A percentile compares a stretch with the other conserved stretches of the same genome.
Evolutionary conservation across 2,888 invertebrate genomes (phyloP).

Genomic region (Drosophila nr. medialis): DNA sequence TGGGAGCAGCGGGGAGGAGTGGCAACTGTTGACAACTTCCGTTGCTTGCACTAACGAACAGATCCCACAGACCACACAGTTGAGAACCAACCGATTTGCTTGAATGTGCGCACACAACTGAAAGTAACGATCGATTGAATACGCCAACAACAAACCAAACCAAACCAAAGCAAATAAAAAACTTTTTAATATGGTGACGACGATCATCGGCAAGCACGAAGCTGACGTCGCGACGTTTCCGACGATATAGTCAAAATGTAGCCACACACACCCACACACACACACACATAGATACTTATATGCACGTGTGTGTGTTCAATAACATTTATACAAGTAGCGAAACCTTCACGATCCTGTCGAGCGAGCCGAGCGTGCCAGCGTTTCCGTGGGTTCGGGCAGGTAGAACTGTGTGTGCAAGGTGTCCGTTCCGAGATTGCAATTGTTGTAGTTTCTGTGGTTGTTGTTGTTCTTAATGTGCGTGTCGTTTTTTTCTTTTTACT

Average conservation of each 20-base stretch:
- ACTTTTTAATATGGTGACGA: constrained; percentile 34
- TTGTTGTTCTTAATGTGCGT: constrained; percentile 21
- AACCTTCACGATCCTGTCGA: constrained; percentile 49
- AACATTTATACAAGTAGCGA: constrained; percentile 58
- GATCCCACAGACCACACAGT: constrained; percentile 18
- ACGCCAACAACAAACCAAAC: constrained; percentile 22
- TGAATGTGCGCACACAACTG: constrained; percentile 76
- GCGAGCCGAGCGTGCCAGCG: constrained; percentile 8
- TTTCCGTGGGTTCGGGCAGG: constrained; percentile 12
- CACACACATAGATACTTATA: not conserved
- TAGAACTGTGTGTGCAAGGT: constrained; percentile 34
- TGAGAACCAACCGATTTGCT: constrained; percentile 71
- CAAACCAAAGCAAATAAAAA: constrained; percentile 20
- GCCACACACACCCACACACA: not conserved
- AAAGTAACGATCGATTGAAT: constrained; percentile 75
- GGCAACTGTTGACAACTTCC: constrained; percentile 59
- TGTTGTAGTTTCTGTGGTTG: constrained; percentile 35
- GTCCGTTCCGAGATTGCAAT: constrained; percentile 45
- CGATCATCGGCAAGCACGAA: constrained; percentile 33
- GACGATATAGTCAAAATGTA: constrained; percentile 44
- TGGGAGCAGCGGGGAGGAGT: constrained; percentile 3
- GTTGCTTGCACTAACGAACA: constrained; percentile 68
- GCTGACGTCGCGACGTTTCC: constrained; percentile 20
- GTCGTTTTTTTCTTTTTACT: constrained; percentile 38
- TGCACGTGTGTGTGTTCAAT: constrained; percentile 23